phyloP scores from a whole-genome alignment of 1,140 invertebrate genomes.

The Heliconius congener region DNA sequence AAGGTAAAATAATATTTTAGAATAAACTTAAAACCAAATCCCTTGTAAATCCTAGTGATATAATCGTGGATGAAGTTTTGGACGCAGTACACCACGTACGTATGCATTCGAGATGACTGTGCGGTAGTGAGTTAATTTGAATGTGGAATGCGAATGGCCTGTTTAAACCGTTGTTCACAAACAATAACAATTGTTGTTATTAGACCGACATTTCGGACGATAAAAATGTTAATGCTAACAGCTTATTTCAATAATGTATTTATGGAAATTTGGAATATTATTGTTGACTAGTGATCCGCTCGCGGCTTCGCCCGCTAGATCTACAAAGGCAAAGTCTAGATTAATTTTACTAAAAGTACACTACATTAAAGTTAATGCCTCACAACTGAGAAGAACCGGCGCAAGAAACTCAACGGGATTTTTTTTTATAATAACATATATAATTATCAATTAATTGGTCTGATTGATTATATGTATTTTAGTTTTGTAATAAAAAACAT shows the following conservation, averaged over 20 bases:
- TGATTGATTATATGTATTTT: no score
- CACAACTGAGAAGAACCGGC: no score
- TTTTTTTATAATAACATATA: no score
- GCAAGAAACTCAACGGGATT: no score
- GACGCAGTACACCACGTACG: conserved; percentile 31
- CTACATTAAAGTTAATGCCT: no score
- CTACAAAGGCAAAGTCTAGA: no score
- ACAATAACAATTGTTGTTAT: conserved; percentile 19
- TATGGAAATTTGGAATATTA: not conserved
- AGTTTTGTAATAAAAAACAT: no score
- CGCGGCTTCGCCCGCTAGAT: no score
- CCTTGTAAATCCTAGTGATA: conserved; percentile 29
- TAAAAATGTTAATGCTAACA: conserved; percentile 8
- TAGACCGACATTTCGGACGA: conserved; percentile 15
- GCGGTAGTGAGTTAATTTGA: conserved; percentile 25
- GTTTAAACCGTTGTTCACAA: conserved; percentile 23
- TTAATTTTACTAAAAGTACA: no score
- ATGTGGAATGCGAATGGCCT: conserved; percentile 24
- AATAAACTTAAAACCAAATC: not conserved
- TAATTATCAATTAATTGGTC: no score
- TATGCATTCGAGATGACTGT: conserved; percentile 23
- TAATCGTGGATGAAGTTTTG: conserved; percentile 27
- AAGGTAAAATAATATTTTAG: not conserved
- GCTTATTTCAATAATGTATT: conserved; percentile 1
- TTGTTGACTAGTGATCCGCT: no score